These are phyloP conservation scores for Gambusia affinis DNA, from an alignment of 2,113 vertebrate genomes.

Conservation along the genomic window DNA sequence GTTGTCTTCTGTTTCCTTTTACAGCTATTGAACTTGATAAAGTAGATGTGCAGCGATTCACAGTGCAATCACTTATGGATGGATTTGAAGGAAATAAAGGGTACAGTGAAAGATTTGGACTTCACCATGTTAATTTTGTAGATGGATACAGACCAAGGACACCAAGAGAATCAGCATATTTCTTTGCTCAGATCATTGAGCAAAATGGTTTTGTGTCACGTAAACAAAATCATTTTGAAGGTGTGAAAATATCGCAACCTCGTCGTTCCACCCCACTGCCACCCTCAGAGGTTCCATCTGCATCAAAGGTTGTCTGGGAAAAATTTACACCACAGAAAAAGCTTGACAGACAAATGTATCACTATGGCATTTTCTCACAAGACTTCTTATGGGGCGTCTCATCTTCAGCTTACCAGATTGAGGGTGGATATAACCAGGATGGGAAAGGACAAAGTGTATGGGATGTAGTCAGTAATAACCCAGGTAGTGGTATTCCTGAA, in stretches of 20 bases:
- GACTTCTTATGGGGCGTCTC: conserved; percentile 89
- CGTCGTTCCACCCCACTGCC: conserved; percentile 41
- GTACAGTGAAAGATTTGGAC: conserved; percentile 87
- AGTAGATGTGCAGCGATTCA: conserved; percentile 82
- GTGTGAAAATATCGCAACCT: not conserved
- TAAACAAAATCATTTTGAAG: not conserved
- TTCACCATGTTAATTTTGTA: conserved; percentile 86
- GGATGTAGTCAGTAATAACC: conserved; percentile 88
- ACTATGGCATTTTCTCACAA: conserved; percentile 86
- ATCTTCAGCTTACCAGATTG: conserved; percentile 90
- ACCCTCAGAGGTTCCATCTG: conserved; percentile 89
- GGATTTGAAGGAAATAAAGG: conserved; percentile 89
- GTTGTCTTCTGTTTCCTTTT: conserved; percentile 17
- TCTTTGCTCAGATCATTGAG: conserved; percentile 83
- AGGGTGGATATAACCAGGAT: conserved; percentile 92
- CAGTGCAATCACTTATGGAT: conserved; percentile 88
- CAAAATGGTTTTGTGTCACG: conserved; percentile 83
- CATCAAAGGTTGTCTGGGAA: conserved; percentile 87
- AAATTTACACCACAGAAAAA: conserved; percentile 86
- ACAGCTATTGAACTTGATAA: conserved; percentile 82
- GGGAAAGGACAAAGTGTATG: conserved; percentile 93
- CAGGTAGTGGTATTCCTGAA: conserved; percentile 76
- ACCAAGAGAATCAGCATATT: conserved; percentile 89
- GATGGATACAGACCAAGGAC: conserved; percentile 84
- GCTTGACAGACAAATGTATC: conserved; percentile 87